Evolutionary conservation across 2,113 vertebrate species (phyloP).

Genomic region (Aphyosemion australe): DNA sequence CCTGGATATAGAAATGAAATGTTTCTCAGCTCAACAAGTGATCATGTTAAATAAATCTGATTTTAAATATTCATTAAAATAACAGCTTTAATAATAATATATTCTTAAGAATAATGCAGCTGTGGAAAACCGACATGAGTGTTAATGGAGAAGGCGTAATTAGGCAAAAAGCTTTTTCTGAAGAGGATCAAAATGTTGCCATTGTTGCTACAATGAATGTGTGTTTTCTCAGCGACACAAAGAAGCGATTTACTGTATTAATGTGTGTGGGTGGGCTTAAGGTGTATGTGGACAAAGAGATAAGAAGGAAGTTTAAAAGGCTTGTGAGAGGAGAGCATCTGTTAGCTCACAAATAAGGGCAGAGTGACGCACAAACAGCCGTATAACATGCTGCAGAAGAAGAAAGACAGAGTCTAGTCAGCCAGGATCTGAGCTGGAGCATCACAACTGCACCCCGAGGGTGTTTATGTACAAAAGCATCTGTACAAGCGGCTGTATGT

Average conservation of each 20-base stretch:
- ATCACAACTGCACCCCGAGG: conserved; percentile 28
- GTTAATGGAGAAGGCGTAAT: neutral
- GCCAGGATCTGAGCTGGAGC: conserved; percentile 8
- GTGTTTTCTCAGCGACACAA: neutral
- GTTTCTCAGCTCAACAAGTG: no score
- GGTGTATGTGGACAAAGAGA: conserved; percentile 58
- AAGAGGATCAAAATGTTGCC: neutral
- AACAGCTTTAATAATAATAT: no score
- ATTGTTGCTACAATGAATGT: neutral
- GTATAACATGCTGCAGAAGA: conserved; percentile 38
- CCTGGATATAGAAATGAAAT: no score
- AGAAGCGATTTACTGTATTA: conserved; percentile 3
- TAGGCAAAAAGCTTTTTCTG: neutral
- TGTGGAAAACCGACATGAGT: neutral
- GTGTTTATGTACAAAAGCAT: conserved; percentile 21
- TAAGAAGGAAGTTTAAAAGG: conserved; percentile 37
- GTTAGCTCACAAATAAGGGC: conserved; percentile 16
- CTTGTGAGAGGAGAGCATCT: conserved; percentile 55
- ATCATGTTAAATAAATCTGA: no score
- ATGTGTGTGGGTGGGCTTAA: neutral
- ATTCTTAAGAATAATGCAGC: no score
- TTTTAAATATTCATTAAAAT: no score
- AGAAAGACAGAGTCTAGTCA: conserved; percentile 1
- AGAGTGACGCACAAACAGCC: conserved; percentile 30
- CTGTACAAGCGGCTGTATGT: neutral